phyloP scores from a whole-genome alignment of 2,113 vertebrate genomes.

The Opisthocomus hoazin region DNA sequence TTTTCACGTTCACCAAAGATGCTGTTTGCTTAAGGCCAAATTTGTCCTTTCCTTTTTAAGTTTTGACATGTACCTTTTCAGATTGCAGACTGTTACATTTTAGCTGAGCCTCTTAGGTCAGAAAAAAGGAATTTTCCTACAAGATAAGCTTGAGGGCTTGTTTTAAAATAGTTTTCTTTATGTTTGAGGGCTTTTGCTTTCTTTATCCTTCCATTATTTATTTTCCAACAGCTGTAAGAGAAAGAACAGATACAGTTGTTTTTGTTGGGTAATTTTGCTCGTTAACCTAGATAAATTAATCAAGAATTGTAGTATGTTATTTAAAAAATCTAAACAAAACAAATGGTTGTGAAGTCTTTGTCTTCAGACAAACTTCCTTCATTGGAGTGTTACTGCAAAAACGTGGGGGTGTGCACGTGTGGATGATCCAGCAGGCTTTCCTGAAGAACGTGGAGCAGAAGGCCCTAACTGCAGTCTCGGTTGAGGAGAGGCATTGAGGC shows the following conservation, averaged over 20 bases:
- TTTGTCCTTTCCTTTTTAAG: conserved; percentile 33
- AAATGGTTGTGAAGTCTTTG: background rate
- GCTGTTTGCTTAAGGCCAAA: conserved; percentile 20
- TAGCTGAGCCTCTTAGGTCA: conserved; percentile 15
- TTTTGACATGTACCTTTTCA: conserved; percentile 45
- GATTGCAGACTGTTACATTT: background rate
- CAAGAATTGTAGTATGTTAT: background rate
- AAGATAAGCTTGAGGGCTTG: background rate
- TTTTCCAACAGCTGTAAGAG: background rate
- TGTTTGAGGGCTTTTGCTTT: background rate
- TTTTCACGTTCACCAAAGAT: background rate
- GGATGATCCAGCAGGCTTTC: background rate
- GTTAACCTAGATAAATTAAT: background rate
- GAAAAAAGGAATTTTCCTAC: background rate
- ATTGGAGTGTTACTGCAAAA: background rate
- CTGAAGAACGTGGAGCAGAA: background rate
- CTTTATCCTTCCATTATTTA: background rate
- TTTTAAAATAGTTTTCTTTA: background rate
- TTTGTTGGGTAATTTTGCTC: background rate
- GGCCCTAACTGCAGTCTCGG: background rate
- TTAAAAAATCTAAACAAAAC: background rate
- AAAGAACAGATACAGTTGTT: background rate
- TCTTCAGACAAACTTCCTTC: background rate
- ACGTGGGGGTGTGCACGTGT: background rate
- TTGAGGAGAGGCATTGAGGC: background rate